Percentiles rank a stretch among this genome's conserved stretches.
phyloP scores from a whole-genome alignment of 2,797 vertebrate species.

The Cetoscarus ocellatus region DNA sequence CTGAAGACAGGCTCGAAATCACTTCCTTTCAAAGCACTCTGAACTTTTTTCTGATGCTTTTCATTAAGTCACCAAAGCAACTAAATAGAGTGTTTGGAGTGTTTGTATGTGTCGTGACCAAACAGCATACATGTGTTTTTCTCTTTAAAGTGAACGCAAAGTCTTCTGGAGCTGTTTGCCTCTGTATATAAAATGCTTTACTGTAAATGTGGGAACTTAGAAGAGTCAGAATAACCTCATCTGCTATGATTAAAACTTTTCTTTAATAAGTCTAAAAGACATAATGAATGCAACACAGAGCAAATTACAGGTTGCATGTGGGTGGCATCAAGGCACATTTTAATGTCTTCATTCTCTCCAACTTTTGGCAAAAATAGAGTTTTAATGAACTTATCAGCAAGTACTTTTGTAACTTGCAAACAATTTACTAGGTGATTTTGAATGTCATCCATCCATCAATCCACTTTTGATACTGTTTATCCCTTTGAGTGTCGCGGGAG shows the following conservation, averaged over 20 bases:
- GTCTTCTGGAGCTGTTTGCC: neutral
- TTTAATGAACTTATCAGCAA: neutral
- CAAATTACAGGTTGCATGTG: neutral
- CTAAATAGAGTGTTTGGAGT: neutral
- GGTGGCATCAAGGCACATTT: neutral
- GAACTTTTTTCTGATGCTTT: neutral
- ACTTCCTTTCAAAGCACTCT: slow-evolving; percentile 1
- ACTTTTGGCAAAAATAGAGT: neutral
- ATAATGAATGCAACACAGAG: neutral
- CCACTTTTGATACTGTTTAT: too few relatives aligned
- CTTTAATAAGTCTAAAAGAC: neutral
- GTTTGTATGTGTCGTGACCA: neutral
- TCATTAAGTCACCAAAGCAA: neutral
- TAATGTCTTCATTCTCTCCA: neutral
- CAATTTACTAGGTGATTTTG: too few relatives aligned
- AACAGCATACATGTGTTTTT: neutral
- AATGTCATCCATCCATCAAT: too few relatives aligned
- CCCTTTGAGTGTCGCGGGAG: too few relatives aligned
- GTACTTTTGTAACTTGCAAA: neutral
- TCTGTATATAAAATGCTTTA: neutral
- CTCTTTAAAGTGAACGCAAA: neutral
- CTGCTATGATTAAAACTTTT: neutral
- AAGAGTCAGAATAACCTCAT: neutral
- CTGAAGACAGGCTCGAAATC: neutral
- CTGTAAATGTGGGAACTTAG: neutral